These are phyloP conservation scores for Stegostoma tigrinum DNA, from an alignment of 2,113 vertebrate genomes.

Conservation along the genomic window DNA sequence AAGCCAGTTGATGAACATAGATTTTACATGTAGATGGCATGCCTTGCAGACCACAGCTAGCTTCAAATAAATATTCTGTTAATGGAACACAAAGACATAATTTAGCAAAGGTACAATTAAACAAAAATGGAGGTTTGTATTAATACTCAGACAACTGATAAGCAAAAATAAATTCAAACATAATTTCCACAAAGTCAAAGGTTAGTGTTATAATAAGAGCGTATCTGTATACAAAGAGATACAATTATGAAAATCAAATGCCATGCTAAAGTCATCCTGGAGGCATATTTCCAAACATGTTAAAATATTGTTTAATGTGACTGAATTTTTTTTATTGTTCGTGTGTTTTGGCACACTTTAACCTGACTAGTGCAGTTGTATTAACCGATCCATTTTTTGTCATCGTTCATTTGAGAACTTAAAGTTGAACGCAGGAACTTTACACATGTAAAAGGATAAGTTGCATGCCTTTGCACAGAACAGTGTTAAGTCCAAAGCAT, in stretches of 20 bases:
- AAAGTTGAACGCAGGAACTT: too few relatives aligned
- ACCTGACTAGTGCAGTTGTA: neutral
- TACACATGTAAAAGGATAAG: neutral
- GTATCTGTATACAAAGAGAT: neutral
- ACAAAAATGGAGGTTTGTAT: neutral
- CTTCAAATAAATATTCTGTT: conserved; percentile 13
- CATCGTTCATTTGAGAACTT: neutral
- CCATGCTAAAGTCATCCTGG: neutral
- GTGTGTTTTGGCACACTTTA: neutral
- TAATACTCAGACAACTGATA: conserved; percentile 20
- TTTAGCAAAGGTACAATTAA: conserved; percentile 17
- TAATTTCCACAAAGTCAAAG: neutral
- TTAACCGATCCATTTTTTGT: neutral
- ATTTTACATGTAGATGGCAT: neutral
- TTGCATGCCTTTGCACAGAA: neutral
- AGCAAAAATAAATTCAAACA: neutral
- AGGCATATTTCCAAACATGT: neutral
- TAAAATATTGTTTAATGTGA: neutral
- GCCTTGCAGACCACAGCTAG: neutral
- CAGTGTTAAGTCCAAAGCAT: neutral
- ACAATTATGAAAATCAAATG: neutral
- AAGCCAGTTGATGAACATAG: neutral
- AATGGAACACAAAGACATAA: conserved; percentile 11
- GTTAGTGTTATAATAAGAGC: neutral
- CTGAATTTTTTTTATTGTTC: neutral